Base-by-base conservation (phyloP, 2,888 invertebrate genomes). In the Drosophila flavopinicola region DNA sequence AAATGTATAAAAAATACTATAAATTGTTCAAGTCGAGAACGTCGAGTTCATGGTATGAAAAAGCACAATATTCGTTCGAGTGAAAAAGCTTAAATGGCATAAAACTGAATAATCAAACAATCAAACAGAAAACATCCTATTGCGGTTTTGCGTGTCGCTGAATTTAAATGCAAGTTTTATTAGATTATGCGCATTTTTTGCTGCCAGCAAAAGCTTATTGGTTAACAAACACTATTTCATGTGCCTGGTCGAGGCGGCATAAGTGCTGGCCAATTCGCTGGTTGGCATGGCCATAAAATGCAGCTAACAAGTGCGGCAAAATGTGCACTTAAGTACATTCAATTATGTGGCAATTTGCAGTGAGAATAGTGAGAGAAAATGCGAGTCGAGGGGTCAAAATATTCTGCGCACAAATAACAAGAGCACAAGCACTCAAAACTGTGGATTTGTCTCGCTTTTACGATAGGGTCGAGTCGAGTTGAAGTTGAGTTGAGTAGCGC, bases 321-420 rank as follows among this genome's bases (percentile, higher is more conserved):
- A 33, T 48, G 35, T 24, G 39, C 56, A 17, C 32, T 39, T 33
- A 17, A 20, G 15, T 23, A 39, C 38, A 45, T 24, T 52, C 13
- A 53, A 63, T 53, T 53, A 63, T 63, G 45, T 45, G 58, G 29
- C 25, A 35, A 30, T 6, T 13, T 6, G n/a, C 20, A 33, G 32
- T 41, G 51, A 13, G 23, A 52, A n/a, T n/a, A n/a, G n/a, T n/a
- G n/a, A 38, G 32, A 9, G 15, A 2, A 45, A 38, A 27, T 13
- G 27, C 3, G 17, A 27, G 24, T 24, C 6, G 57, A 53, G 57
- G 60, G 54, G 37, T 33, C 52, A 29, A 59, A 61, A 61, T 71
- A 64, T 70, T 78, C 70, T 61, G 68, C 32, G 24, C 45, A 37
- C 56, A 61, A 57, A 39, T 27, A 66, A 41, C 24, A 33, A 27